These are phyloP conservation scores for Notoglanidium macrostoma DNA, from an alignment of 2,797 vertebrate species.

Conservation along the genomic window DNA sequence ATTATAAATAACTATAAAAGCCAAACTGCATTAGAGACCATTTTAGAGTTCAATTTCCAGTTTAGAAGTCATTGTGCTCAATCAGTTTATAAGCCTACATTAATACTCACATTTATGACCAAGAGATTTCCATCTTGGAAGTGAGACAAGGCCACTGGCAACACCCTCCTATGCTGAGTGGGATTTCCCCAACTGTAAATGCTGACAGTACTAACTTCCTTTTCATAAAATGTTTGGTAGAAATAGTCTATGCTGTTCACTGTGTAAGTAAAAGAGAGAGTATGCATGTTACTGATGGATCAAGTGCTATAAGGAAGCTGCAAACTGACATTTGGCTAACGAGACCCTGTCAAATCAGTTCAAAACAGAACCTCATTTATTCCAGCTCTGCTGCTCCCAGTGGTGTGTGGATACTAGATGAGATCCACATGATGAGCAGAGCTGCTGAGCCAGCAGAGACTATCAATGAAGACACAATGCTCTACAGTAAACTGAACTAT, in stretches of 20 bases:
- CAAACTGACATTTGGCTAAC: slow-evolving; percentile 22
- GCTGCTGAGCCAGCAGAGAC: slow-evolving; percentile 27
- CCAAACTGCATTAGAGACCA: not conserved
- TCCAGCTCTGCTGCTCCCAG: slow-evolving; percentile 10
- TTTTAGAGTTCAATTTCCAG: not conserved
- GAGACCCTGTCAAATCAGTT: not conserved
- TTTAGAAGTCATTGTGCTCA: not conserved
- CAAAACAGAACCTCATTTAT: slow-evolving; percentile 17
- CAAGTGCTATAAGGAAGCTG: slow-evolving; percentile 22
- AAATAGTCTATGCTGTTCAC: not conserved
- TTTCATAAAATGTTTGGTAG: not conserved
- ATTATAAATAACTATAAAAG: not conserved
- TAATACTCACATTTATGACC: not conserved
- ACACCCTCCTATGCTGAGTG: not conserved
- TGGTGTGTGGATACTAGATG: not conserved
- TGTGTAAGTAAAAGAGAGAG: not conserved
- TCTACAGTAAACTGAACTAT: not conserved
- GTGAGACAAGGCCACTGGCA: not conserved
- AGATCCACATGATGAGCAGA: not conserved
- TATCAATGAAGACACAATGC: slow-evolving; percentile 7
- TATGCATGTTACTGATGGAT: not conserved
- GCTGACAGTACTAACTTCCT: slow-evolving; percentile 24
- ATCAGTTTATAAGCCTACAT: not conserved
- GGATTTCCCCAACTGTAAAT: slow-evolving; percentile 23
- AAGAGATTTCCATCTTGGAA: slow-evolving; percentile 11